Percentiles rank a stretch among this genome's conserved stretches.
phyloP scores from a whole-genome alignment of 1,140 invertebrate genomes.

The Archivesica marissinica region DNA sequence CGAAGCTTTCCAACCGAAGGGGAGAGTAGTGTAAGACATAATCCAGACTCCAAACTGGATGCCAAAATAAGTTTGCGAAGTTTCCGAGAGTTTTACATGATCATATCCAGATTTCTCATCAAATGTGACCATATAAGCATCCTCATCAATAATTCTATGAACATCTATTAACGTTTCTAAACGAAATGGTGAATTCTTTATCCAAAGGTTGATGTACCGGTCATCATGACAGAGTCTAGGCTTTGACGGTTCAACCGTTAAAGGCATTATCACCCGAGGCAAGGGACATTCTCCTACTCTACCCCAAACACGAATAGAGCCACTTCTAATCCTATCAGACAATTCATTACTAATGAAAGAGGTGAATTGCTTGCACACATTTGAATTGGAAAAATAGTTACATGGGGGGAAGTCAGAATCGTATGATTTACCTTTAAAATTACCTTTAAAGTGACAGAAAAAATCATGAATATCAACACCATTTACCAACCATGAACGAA shows the following conservation, averaged over 20 bases:
- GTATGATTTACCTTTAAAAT: conserved; percentile 37
- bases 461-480: conserved; percentile 22
- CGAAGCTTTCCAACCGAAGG: conserved; percentile 65
- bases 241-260: conserved; percentile 49
- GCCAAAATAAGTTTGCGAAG: conserved; percentile 60
- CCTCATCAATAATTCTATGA: conserved; percentile 27
- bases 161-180: conserved; percentile 39
- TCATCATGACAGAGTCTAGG: conserved; percentile 59
- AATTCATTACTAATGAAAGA: conserved; percentile 34
- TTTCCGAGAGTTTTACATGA: conserved; percentile 37
- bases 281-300: conserved; percentile 22
- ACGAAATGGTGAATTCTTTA: conserved; percentile 31
- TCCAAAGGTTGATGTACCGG: conserved; percentile 59
- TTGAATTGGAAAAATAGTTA: conserved; percentile 14
- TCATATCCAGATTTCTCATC: conserved; percentile 68
- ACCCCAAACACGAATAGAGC: conserved; percentile 19
- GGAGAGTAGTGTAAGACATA: conserved; percentile 52
- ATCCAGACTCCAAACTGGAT: conserved; percentile 59
- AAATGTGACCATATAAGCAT: conserved; percentile 30
- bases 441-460: conserved; percentile 30
- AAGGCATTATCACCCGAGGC: conserved; percentile 27
- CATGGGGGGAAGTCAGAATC: conserved; percentile 19
- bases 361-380: conserved; percentile 6
- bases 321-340: conserved; percentile 10
- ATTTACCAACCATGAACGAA: background rate